Percentiles rank a stretch among this genome's conserved stretches.
These are phyloP conservation scores for Phylloscopus trochiloides DNA, from an alignment of 2,113 vertebrate genomes.

Conservation along the genomic window DNA sequence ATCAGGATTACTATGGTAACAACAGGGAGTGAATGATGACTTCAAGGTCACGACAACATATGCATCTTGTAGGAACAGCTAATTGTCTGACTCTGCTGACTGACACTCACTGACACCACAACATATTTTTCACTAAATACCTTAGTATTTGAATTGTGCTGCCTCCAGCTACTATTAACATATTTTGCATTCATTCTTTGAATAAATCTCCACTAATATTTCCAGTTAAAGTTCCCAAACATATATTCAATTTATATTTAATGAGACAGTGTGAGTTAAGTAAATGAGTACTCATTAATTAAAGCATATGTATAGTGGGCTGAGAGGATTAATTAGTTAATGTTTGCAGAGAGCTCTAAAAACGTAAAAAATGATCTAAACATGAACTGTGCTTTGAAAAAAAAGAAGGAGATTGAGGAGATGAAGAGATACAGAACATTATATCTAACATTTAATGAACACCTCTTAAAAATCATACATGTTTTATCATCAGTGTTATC, in stretches of 20 bases:
- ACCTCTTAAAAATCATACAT: not conserved
- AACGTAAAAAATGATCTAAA: not conserved
- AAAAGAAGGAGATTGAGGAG: not conserved
- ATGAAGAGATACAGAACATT: not conserved
- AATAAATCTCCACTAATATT: constrained; percentile 40
- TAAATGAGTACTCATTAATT: constrained; percentile 58
- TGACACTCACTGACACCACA: constrained; percentile 4
- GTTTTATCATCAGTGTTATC: not conserved
- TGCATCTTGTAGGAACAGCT: constrained; percentile 46
- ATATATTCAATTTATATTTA: constrained; percentile 69
- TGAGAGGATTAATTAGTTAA: constrained; percentile 42
- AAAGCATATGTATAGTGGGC: constrained; percentile 29
- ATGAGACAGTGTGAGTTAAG: constrained; percentile 51
- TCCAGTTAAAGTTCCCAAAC: constrained; percentile 59
- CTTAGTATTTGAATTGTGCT: constrained; percentile 25
- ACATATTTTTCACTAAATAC: constrained; percentile 39
- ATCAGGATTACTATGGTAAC: constrained; percentile 55
- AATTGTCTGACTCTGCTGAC: constrained; percentile 42
- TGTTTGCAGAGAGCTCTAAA: constrained; percentile 10
- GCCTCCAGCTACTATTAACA: constrained; percentile 25
- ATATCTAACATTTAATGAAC: not conserved
- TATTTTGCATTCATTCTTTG: constrained; percentile 49
- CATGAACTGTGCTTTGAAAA: not conserved
- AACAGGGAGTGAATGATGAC: not conserved
- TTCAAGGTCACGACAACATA: constrained; percentile 23